Evolutionary conservation across 2,888 invertebrate genomes (phyloP).

Genomic region (Napeogenes sylphis): DNA sequence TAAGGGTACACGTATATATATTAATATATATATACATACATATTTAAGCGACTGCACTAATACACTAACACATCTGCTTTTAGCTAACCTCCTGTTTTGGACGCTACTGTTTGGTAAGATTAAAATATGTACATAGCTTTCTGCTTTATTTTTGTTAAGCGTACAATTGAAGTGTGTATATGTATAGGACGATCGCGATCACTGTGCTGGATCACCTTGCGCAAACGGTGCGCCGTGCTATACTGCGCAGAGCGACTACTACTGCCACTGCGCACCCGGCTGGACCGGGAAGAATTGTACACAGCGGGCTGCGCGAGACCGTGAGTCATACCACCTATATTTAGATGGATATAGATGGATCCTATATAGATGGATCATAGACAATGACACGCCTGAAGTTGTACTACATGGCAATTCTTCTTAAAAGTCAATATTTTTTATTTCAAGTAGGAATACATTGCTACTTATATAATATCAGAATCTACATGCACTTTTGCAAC

Average conservation of each 20-base stretch:
- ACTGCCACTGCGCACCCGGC: conserved; percentile 92
- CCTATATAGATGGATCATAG: not conserved
- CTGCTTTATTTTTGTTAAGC: not conserved
- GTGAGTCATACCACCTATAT: conserved; percentile 64
- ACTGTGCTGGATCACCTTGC: conserved; percentile 93
- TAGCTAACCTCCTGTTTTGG: conserved; percentile 68
- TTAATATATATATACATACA: conserved; percentile 7
- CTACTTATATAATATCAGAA: no score
- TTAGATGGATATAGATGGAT: no score
- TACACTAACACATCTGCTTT: conserved; percentile 68
- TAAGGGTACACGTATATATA: no score
- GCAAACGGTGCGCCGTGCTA: conserved; percentile 91
- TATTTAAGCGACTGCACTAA: conserved; percentile 45
- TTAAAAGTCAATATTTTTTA: no score
- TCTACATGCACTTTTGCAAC: no score
- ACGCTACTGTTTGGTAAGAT: conserved; percentile 68
- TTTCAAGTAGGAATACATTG: no score
- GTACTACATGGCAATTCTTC: no score
- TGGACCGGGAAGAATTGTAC: conserved; percentile 93
- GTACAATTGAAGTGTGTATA: conserved; percentile 6
- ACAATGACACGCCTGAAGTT: no score
- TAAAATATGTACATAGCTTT: not conserved
- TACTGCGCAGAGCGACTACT: conserved; percentile 92
- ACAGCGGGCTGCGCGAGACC: conserved; percentile 69
- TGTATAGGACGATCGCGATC: conserved; percentile 88